Evolutionary conservation across 1,140 invertebrate species (phyloP), one percentile per base, ranked within the genome.

Genomic region (Metaphire vulgaris): DNA sequence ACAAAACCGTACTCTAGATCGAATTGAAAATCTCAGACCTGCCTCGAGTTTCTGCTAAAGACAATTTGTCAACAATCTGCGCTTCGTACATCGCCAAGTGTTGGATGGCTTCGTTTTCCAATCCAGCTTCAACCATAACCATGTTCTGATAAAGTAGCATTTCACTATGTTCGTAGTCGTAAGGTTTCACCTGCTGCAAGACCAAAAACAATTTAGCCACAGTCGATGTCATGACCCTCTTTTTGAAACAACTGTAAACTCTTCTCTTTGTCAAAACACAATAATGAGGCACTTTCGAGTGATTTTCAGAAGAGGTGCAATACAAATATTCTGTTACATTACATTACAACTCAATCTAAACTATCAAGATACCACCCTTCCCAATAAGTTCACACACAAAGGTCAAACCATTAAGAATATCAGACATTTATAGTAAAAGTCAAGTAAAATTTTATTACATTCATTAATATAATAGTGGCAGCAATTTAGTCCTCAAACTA

Each of bases 111-210:
- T 93, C 91, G 79, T 93, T 89, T 66, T 87, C 81, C 81, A 91
- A 90, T 16, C 93, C 93, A 29, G 95, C 94, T 87, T 99, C 97
- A 81, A 93, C 91, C 79, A 98, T 90, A 16, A 99, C 93, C 90
- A 96, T 90, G 86, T 97, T 96, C 88, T 99, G 95, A 86, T 99
- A 99, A 1, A 99, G 87, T 32, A 99, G 86, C 79, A 99, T 88
- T 86, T 99, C 97, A 85, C 95, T 97, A 85, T 97, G 93, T 85
- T 99, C 97, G 88, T 97, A 98, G 86, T 99, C 96, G 84, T 82
- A 80, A 34, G 80, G 79, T 74, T 85, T 85, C 16, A 82, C 83
- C 82, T 86, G 77, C n/a, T 65, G 16, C 16, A 14, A 34, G 30
- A 32, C 15, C 16, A 2, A 1, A 32, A 21, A 0, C 30, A 71